These are phyloP conservation scores for Synaphobranchus kaupii DNA, from an alignment of 2,797 vertebrate genomes.

Conservation along the genomic window DNA sequence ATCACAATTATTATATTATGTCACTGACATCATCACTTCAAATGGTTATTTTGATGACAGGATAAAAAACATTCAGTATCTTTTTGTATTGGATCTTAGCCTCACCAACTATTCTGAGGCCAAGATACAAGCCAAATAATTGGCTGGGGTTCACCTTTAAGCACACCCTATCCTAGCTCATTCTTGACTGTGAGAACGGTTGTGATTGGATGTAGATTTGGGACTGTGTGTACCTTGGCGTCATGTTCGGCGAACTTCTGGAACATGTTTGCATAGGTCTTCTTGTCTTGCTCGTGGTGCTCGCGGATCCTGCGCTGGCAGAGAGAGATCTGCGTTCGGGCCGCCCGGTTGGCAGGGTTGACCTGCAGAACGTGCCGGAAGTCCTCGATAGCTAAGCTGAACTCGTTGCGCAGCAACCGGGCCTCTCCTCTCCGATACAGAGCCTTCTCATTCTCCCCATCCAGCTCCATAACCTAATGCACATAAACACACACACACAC, in stretches of 20 bases:
- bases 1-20: too few species aligned
- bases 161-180: too few species aligned
- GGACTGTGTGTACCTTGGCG: slow-evolving; percentile 76
- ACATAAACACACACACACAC: slow-evolving; percentile 23
- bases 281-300: slow-evolving; percentile 88
- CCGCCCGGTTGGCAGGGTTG: slow-evolving; percentile 88
- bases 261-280: slow-evolving; percentile 96
- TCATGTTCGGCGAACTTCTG: slow-evolving; percentile 92
- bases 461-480: slow-evolving; percentile 83
- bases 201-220: too few species aligned
- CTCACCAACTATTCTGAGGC: too few species aligned
- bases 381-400: slow-evolving; percentile 83
- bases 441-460: slow-evolving; percentile 89
- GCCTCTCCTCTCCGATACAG: slow-evolving; percentile 89
- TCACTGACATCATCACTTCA: too few species aligned
- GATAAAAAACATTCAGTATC: too few species aligned
- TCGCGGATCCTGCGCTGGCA: slow-evolving; percentile 90
- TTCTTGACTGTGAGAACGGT: too few species aligned
- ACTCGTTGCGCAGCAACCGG: slow-evolving; percentile 86
- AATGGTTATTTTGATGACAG: too few species aligned
- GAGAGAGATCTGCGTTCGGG: slow-evolving; percentile 79
- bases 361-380: slow-evolving; percentile 88
- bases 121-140: too few species aligned
- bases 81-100: too few species aligned
- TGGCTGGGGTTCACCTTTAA: too few species aligned